These are phyloP conservation scores for Cloeon dipterum DNA, from an alignment of 2,888 invertebrate species.

Conservation along the genomic window DNA sequence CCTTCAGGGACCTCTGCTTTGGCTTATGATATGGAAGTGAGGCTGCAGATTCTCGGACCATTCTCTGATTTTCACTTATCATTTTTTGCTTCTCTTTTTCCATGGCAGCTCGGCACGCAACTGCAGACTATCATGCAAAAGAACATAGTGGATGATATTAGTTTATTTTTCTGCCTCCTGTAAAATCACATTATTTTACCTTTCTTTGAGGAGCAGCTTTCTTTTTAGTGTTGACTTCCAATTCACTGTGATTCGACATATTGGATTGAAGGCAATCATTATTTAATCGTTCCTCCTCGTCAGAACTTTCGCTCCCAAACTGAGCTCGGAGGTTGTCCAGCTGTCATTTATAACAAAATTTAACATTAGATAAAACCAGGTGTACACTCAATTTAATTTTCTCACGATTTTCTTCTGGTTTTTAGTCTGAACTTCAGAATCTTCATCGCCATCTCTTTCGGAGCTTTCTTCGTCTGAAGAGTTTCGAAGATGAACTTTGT, in stretches of 20 bases:
- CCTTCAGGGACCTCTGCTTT: slow-evolving; percentile 51
- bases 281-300: neutral
- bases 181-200: neutral
- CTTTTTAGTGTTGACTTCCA: too few relatives aligned
- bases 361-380: too few relatives aligned
- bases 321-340: neutral
- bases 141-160: neutral
- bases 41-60: slow-evolving; percentile 49
- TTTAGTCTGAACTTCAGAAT: too few relatives aligned
- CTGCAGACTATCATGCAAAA: neutral
- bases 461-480: too few relatives aligned
- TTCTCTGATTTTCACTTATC: slow-evolving; percentile 61
- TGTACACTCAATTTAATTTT: too few relatives aligned
- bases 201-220: neutral
- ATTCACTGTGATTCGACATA: neutral
- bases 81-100: slow-evolving; percentile 29
- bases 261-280: neutral
- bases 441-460: too few relatives aligned
- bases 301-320: neutral
- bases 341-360: too few relatives aligned
- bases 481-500: too few relatives aligned
- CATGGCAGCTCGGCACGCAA: slow-evolving; percentile 1
- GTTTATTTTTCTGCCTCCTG: neutral
- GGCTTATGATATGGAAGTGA: slow-evolving; percentile 72
- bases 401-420: too few relatives aligned